Percentiles rank a stretch among this genome's conserved stretches.
phyloP scores from a whole-genome alignment of 2,888 invertebrate genomes.

The Aspidapion aeneum region DNA sequence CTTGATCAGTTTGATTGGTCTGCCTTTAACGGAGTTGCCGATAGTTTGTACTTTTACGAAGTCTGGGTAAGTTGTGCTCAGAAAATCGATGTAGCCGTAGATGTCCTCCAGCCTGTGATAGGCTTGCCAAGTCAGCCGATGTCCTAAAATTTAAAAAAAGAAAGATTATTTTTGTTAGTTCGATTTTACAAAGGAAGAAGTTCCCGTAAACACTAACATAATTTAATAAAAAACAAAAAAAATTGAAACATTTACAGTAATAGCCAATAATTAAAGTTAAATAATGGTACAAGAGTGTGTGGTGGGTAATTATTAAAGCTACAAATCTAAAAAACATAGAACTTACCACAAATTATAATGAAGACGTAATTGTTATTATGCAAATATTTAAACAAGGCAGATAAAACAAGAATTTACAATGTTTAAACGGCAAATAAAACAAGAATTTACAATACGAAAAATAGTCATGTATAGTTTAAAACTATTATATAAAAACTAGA shows the following conservation, averaged over 20 bases:
- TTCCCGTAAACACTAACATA: conserved; percentile 2
- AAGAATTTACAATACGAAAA: no score
- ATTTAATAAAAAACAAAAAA: not conserved
- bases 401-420: no score
- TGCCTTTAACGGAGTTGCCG: conserved; percentile 70
- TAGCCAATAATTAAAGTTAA: no score
- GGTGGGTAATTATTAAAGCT: no score
- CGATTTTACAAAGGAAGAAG: not conserved
- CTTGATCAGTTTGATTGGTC: conserved; percentile 66
- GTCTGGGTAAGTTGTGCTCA: conserved; percentile 68
- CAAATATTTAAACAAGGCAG: no score
- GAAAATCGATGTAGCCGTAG: conserved; percentile 65
- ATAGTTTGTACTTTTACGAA: conserved; percentile 69
- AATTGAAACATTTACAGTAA: not conserved
- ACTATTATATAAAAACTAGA: no score
- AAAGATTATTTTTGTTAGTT: conserved; percentile 2
- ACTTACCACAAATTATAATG: no score
- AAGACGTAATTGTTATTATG: no score
- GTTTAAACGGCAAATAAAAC: no score
- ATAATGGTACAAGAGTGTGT: no score
- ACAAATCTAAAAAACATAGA: no score
- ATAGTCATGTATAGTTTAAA: no score
- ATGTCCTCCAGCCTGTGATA: conserved; percentile 70
- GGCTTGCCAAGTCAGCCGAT: conserved; percentile 71
- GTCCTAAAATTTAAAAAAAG: conserved; percentile 39